Percentiles rank a stretch among this genome's conserved stretches.
Evolutionary conservation across 2,888 invertebrate species (phyloP).

Genomic region (Pyrrhia umbra): DNA sequence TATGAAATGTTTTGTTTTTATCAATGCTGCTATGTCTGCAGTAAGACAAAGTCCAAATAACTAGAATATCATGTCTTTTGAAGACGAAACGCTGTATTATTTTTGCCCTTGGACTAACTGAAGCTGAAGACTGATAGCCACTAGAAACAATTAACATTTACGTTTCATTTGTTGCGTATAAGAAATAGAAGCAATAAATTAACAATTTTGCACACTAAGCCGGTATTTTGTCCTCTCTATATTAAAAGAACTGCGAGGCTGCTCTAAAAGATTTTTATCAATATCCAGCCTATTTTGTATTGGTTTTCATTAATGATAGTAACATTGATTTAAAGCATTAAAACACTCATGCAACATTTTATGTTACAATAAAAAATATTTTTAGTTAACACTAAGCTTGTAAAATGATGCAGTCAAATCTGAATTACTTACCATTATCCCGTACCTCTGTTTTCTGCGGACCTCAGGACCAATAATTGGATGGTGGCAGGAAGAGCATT

Average conservation of each 20-base stretch:
- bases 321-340: too few species aligned
- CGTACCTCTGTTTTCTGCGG: constrained; percentile 58
- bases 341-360: too few species aligned
- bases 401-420: constrained; percentile 2
- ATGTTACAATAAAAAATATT: too few species aligned
- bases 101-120: not conserved
- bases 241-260: too few species aligned
- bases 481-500: constrained; percentile 62
- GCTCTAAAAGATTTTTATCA: too few species aligned
- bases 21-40: not conserved
- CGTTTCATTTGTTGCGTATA: too few species aligned
- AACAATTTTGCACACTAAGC: too few species aligned
- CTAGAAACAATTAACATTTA: not conserved
- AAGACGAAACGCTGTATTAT: not conserved
- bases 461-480: constrained; percentile 68
- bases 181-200: too few species aligned
- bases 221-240: too few species aligned
- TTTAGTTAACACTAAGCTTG: not conserved
- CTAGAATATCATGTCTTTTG: constrained; percentile 13
- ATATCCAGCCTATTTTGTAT: too few species aligned
- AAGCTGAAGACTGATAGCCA: too few species aligned
- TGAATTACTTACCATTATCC: constrained; percentile 8
- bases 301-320: too few species aligned
- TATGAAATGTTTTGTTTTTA: constrained; percentile 53
- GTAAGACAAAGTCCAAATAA: constrained; percentile 31